Evolutionary conservation across 2,113 vertebrate species (phyloP), one percentile per base, ranked within the genome.

Genomic region (Dunckerocampus dactyliophorus): DNA sequence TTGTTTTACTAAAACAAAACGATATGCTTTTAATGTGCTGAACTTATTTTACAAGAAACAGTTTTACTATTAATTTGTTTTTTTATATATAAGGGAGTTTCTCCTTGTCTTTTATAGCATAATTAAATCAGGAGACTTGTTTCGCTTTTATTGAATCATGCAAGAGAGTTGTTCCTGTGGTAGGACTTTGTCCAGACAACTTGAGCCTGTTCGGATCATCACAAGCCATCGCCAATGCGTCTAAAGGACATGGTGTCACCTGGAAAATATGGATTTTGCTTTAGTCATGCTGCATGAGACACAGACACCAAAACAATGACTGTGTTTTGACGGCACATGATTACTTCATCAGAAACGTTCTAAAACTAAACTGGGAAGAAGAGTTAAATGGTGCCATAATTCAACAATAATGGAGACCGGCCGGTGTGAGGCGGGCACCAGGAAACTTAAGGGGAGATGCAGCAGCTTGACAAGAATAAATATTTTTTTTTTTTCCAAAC

Each of bases 221-320:
- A 59, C 42, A 67, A 59, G 62, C 62, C 64, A 60, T 50, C 12
- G 22, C 4, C 52, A 37, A 20, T 48, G 43, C 6, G 34, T 47
- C 58, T 64, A 14, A 50, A 65, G 69, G 59, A 77, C 74, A 52
- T 71, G 17, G 55, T 74, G 75, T 82, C 65, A 79, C 62, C 65
- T 74, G 82, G 82, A 83, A 88, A 85, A 65, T 74, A 81, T 77
- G 69, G 37, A n/a, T 31, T 62, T 61, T 58, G 52, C 24, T 68
- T 74, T 61, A 13, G 34, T 61, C 52, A 58, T 39, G 31, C 57
- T 49, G 67, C 10, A 48, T 0, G 39, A 20, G 39, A 46, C 21
- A 47, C n/a, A 59, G 31, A 24, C 53, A 50, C 42, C 51, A 51
- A 55, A 14, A 49, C 46, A 67, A 48, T 24, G 4, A 19, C 39